Conservation (phyloP, 2,797 vertebrate species). For the Semotilus atromaculatus region DNA sequence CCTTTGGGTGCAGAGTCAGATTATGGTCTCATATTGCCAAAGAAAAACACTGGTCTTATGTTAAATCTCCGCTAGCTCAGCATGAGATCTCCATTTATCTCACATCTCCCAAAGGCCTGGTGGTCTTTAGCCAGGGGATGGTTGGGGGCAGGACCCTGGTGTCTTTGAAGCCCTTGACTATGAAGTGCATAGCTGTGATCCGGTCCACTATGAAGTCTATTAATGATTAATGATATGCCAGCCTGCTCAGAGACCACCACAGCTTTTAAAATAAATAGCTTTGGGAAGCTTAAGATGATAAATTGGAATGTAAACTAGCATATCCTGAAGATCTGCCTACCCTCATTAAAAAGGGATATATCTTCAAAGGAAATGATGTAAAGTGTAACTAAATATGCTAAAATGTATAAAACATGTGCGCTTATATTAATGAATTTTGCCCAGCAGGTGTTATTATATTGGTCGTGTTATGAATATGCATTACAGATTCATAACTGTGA, state of each 20-base stretch:
- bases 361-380: constrained; percentile 31
- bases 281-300: constrained; percentile 12
- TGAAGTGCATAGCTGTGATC: constrained; percentile 30
- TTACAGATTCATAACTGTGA: not conserved
- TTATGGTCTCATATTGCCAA: not conserved
- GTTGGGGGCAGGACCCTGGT: constrained; percentile 16
- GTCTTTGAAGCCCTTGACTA: constrained; percentile 49
- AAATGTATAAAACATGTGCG: constrained; percentile 13
- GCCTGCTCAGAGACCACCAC: constrained; percentile 6
- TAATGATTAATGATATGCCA: constrained; percentile 44
- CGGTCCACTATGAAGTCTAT: constrained; percentile 42
- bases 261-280: constrained; percentile 31
- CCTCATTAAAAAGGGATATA: constrained; percentile 5
- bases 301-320: constrained; percentile 20
- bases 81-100: constrained; percentile 15
- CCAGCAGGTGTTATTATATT: not conserved
- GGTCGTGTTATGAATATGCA: not conserved
- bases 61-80: constrained; percentile 5
- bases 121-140: constrained; percentile 21
- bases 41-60: not conserved
- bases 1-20: not conserved
- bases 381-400: constrained; percentile 27
- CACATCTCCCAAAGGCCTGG: constrained; percentile 8
- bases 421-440: constrained; percentile 23
- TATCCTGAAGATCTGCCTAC: not conserved